Evolutionary conservation across 2,797 vertebrate genomes (phyloP), one percentile per base, ranked within the genome.

Genomic region (Hyperoplus lanceolatus): DNA sequence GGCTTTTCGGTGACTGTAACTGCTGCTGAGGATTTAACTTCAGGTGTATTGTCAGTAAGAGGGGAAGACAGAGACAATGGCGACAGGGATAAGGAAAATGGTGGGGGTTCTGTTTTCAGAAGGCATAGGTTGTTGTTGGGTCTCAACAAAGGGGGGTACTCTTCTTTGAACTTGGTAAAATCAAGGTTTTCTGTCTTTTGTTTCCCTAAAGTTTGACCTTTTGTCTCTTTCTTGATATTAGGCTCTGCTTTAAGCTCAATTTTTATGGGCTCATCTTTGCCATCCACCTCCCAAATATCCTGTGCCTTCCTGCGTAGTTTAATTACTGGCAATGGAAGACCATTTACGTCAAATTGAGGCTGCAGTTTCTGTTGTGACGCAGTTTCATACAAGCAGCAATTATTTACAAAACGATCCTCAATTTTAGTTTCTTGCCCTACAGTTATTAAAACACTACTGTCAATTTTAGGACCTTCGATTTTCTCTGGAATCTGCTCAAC

Each of bases 241-340:
- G 79, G 46, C 61, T 90, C 89, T 46, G 76, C 39, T 70, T 89
- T 82, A 18, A 83, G 29, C 13, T 85, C 82, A 0, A 83, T 45
- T 21, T 81, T 81, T 0, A 64, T 18, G 8, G 83, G 80, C n/a
- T 80, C 79, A 60, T 90, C 87, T 65, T 86, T 85, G 62, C 82
- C 86, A 8, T 95, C 93, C 77, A 96, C 94, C 61, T 95, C 94
- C 96, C 95, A 96, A 29, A 93, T 94, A 55, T 94, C 94, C 62
- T 96, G 91, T 0, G 61, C 51, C 84, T 91, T 95, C 68, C 95
- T 92, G n/a, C 95, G 91, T 10, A 96, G 82, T 70, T 91, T 94
- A 16, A 96, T 89, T 42, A 93, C 83, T 3, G 95, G 94, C 43
- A 96, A 76, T 0, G 87, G 80, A 65, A 89, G 38, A 14, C 89